Evolutionary conservation across 2,113 vertebrate species (phyloP), one percentile per base, ranked within the genome.

Genomic region (Hystrix cristata): DNA sequence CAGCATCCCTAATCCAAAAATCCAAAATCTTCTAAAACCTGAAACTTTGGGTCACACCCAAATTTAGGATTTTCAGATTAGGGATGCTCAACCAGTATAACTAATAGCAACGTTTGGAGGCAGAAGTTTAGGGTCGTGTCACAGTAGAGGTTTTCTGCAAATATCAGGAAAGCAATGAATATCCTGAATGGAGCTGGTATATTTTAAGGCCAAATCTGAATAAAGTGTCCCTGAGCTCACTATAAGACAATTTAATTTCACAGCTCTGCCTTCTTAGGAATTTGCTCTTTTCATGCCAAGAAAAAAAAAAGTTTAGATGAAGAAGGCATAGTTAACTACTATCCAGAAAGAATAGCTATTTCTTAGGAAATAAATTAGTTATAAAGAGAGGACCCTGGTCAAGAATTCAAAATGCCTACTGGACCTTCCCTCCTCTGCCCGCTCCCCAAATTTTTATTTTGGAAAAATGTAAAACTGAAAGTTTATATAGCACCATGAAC

Each of bases 391-490:
- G 27, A 65, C 38, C 25, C 85, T 86, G 7, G 76, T 74, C 27
- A 95, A 90, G 81, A 91, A 84, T 84, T 46, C 4, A 38, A 53
- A 93, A 81, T 46, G 25, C 38, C 34, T 87, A 69, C 9, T 48
- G 31, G 25, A 65, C 57, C 4, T 38, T 51, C 46, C 67, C 55
- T 60, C 51, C 21, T 51, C 29, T 3, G 43, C 72, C 48, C 55
- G 25, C 16, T 23, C 25, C 19, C 51, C n/a, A 43, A 43, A 31
- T 72, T 72, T 81, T 82, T 90, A 69, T 59, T 92, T 87, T 83
- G 3, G 53, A 76, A 92, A 72, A 86, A 91, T 43, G 29, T 43
- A 79, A 82, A 87, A 81, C 29, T 25, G 92, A 95, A 80, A 59
- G 3, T 10, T 8, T 65, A 53, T 92, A 79, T 46, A 72, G 48